Base-by-base conservation (phyloP, 2,113 vertebrate genomes). In the Eolophus roseicapilla region DNA sequence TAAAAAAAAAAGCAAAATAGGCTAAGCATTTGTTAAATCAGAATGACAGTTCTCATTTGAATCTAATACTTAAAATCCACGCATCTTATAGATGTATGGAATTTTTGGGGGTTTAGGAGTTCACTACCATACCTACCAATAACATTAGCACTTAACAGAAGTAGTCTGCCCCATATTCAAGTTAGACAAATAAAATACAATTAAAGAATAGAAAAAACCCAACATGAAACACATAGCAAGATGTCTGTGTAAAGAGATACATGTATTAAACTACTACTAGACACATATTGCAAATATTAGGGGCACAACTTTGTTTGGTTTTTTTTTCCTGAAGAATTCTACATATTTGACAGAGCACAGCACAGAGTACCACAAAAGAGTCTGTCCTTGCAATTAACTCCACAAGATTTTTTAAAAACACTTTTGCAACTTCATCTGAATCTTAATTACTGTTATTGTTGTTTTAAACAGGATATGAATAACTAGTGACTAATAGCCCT, bases 401-500 rank as follows among this genome's bases (percentile, higher is more conserved):
- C 37, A 59, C 5, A 76, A 8, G 6, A 52, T 77, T 88, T 83
- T 84, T 31, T 29, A 9, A 57, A 85, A 59, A 37, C 2, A 4
- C 9, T 3, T 63, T 70, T 3, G 3, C 37, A 90, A 50, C 23
- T 63, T 90, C 41, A 86, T 81, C 63, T 70, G 43, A 70, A 93
- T 74, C 41, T 71, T 23, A 59, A 81, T 95, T 63, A 86, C 37
- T 78, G 41, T 69, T 76, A 73, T 39, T 71, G 16, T 39, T 92
- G n/a, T 28, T 79, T 68, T 60, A 82, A 88, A 88, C 50, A 75
- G 90, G 79, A 88, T 90, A 90, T 59, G 37, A 95, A 14, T 81
- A 96, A 93, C 55, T 83, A 23, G 63, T 92, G 88, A 96, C 68
- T 93, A 93, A 91, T 16, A 86, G 35, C 33, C 35, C 37, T 63